These are phyloP conservation scores for Tetragonisca angustula DNA, from an alignment of 2,888 invertebrate species.

Conservation along the genomic window DNA sequence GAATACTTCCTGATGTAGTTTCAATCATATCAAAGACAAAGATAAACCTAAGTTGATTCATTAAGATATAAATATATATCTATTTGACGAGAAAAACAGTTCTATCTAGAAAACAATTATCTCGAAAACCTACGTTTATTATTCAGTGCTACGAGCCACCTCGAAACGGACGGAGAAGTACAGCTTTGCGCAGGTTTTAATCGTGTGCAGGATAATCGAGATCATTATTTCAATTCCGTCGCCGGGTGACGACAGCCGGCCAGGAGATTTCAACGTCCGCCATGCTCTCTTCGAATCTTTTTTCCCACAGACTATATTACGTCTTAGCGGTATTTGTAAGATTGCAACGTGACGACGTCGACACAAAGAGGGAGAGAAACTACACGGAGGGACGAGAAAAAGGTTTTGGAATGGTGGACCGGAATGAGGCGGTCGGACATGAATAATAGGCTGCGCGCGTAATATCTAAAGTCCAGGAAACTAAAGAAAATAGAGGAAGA, in stretches of 20 bases:
- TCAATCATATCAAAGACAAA: neutral
- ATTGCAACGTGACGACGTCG: slow-evolving; percentile 29
- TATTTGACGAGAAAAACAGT: neutral
- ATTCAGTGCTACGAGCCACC: neutral
- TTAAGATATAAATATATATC: neutral
- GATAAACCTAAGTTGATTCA: neutral
- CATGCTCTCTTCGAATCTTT: slow-evolving; percentile 20
- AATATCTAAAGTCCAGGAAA: slow-evolving; percentile 40
- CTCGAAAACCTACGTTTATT: neutral
- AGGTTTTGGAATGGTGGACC: slow-evolving; percentile 56
- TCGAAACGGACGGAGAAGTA: neutral
- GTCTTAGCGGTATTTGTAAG: slow-evolving; percentile 45
- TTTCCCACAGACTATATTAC: slow-evolving; percentile 50
- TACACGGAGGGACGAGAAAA: slow-evolving; percentile 39
- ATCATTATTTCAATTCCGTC: neutral
- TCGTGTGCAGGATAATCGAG: neutral
- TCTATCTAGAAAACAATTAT: neutral
- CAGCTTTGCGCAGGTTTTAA: neutral
- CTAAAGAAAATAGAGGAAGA: slow-evolving; percentile 28
- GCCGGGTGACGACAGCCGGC: neutral
- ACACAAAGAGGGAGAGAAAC: slow-evolving; percentile 28
- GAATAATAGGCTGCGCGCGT: slow-evolving; percentile 52
- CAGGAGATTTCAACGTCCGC: slow-evolving; percentile 17
- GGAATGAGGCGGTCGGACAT: slow-evolving; percentile 51
- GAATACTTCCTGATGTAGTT: neutral